Percentiles rank a stretch among this genome's conserved stretches.
Evolutionary conservation across 2,888 invertebrate genomes (phyloP).

Genomic region (Orchestes rusci): DNA sequence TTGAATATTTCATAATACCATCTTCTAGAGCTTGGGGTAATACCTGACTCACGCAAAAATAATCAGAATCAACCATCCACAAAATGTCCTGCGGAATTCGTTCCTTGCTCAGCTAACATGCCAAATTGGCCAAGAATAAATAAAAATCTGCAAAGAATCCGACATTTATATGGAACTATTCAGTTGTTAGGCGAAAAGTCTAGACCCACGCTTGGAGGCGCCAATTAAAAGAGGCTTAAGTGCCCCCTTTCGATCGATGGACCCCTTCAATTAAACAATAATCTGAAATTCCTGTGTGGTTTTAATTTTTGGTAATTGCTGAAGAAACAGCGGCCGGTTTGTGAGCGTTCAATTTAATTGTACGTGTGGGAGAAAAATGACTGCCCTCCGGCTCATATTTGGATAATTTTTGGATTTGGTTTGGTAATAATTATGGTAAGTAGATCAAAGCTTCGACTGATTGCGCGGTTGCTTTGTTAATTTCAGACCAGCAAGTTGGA

Average conservation of each 20-base stretch:
- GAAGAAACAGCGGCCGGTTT: constrained; percentile 2
- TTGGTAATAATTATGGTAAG: too few species aligned
- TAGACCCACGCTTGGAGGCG: constrained; percentile 19
- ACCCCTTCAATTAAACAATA: constrained; percentile 20
- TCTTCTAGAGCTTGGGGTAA: too few species aligned
- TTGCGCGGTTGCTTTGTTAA: too few species aligned
- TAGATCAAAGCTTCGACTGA: too few species aligned
- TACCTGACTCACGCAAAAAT: too few species aligned
- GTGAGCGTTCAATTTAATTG: constrained; percentile 8
- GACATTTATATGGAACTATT: constrained; percentile 12
- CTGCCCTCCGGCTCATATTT: constrained; percentile 9
- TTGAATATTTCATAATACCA: too few species aligned
- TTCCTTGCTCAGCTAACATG: too few species aligned
- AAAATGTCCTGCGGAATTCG: too few species aligned
- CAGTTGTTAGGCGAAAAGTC: constrained; percentile 14
- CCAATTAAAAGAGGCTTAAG: constrained; percentile 20
- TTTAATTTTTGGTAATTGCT: constrained; percentile 18
- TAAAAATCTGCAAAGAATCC: constrained; percentile 7
- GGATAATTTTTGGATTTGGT: constrained; percentile 2
- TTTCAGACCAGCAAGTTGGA: too few species aligned
- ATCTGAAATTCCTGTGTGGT: constrained; percentile 14
- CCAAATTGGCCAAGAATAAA: too few species aligned
- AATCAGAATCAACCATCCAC: too few species aligned
- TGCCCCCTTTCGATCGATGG: constrained; percentile 17
- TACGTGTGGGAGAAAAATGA: constrained; percentile 18